Evolutionary conservation across 2,113 vertebrate genomes (phyloP).

Genomic region (Pterophyllum scalare): DNA sequence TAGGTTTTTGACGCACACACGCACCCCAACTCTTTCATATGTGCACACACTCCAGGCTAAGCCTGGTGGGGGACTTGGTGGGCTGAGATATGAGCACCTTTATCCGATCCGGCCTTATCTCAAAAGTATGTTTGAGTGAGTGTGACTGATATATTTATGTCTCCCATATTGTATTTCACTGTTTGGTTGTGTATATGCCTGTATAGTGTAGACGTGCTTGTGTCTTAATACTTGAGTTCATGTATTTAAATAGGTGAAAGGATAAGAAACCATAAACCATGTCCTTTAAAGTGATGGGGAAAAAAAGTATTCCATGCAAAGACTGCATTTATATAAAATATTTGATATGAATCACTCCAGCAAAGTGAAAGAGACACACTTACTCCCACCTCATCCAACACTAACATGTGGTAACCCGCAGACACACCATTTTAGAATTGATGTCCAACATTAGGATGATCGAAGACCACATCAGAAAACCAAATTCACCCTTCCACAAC

Average conservation of each 20-base stretch:
- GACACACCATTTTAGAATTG: neutral
- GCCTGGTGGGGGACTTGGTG: constrained; percentile 42
- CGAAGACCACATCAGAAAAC: neutral
- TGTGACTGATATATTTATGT: constrained; percentile 11
- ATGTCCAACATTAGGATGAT: neutral
- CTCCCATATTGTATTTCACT: neutral
- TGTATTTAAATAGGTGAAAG: neutral
- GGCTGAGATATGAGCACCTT: constrained; percentile 46
- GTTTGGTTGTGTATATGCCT: neutral
- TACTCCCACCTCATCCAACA: neutral
- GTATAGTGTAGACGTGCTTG: neutral
- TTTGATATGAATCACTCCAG: neutral
- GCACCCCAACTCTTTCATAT: constrained; percentile 66
- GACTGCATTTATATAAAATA: neutral
- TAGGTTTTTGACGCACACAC: constrained; percentile 39
- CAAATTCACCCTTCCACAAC: too few species aligned
- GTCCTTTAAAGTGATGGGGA: neutral
- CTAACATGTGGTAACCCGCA: neutral
- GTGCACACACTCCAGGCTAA: constrained; percentile 55
- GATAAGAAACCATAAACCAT: neutral
- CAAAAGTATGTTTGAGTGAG: constrained; percentile 44
- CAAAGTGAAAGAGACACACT: neutral
- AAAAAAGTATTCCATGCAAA: neutral
- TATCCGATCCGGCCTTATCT: constrained; percentile 67
- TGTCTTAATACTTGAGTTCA: neutral